Evolutionary conservation across 2,113 vertebrate species (phyloP), one percentile per base, ranked within the genome.

Genomic region (Melanerpes formicivorus): DNA sequence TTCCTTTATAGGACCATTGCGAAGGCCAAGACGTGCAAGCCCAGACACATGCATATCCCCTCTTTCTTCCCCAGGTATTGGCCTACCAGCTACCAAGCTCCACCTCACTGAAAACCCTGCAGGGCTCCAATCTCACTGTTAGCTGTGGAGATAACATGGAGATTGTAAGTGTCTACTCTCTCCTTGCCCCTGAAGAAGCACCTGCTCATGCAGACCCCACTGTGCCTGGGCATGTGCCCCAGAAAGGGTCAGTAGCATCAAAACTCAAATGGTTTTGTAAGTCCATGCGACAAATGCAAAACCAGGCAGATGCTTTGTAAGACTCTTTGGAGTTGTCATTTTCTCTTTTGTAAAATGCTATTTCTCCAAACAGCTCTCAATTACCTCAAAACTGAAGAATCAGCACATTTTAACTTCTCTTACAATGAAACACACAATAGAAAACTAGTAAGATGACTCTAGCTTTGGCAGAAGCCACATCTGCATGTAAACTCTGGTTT

Each of bases 111-210:
- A 98, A 97, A 90, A 99, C 98, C 7, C 95, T 99, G 78, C 98
- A 99, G 67, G 99, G 99, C 27, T 99, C 99, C 0, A 93, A 98
- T 27, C 96, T 99, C 73, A 98, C 90, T 0, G 92, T 99, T 74
- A 97, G 50, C 80, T 99, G 99, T 2, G 98, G 98, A 34, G 97
- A 97, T 40, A 91, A 93, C 12, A 78, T 96, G 15, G 71, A 94
- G 5, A 97, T 98, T 1, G 99, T 99, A 87, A 99, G 99, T 98
- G 70, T 44, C 71, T 14, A 1, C 27, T 21, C 26, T 48, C 8
- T 55, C 37, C 37, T 80, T 23, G 9, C 8, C n/a, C 18, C 40
- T 40, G 37, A 18, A 60, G 46, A 16, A 19, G 37, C 29, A 70
- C 29, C 21, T 0, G 0, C 14, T 46, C 74, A 7, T 11, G 25